Conservation (phyloP, 2,888 invertebrate genomes). For the Troilus luridus region DNA sequence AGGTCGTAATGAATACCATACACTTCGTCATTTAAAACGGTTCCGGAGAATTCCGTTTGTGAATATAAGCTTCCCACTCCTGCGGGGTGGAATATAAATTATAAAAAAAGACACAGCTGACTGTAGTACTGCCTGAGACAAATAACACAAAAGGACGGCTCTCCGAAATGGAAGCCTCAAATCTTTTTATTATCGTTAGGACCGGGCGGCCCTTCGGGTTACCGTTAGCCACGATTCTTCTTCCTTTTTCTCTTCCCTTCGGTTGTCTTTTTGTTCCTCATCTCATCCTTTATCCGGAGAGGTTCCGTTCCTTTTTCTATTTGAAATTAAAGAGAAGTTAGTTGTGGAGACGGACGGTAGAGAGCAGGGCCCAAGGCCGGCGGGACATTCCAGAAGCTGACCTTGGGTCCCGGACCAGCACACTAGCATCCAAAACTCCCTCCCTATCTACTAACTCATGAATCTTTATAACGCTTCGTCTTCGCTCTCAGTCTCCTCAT, state of each 20-base stretch:
- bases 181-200: conserved; percentile 52
- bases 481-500: conserved; percentile 3
- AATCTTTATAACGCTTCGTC: conserved; percentile 44
- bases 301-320: conserved; percentile 16
- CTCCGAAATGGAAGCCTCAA: conserved; percentile 24
- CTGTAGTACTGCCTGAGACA: conserved; percentile 17
- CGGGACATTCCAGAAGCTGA: conserved; percentile 43
- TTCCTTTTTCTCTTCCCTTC: background rate
- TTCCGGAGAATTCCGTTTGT: background rate
- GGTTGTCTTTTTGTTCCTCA: background rate
- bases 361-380: conserved; percentile 2
- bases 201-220: background rate
- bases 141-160: conserved; percentile 40
- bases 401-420: conserved; percentile 57
- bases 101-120: conserved; percentile 29
- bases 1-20: background rate
- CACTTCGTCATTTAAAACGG: background rate
- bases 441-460: conserved; percentile 45
- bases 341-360: background rate
- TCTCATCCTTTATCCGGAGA: conserved; percentile 16
- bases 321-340: conserved; percentile 38
- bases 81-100: background rate
- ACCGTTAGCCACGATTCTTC: conserved; percentile 42
- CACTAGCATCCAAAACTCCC: conserved; percentile 55
- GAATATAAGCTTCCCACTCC: background rate